Evolutionary conservation across 1,140 invertebrate species (phyloP), one percentile per base, ranked within the genome.

Genomic region (Drosophila parabipectinata): DNA sequence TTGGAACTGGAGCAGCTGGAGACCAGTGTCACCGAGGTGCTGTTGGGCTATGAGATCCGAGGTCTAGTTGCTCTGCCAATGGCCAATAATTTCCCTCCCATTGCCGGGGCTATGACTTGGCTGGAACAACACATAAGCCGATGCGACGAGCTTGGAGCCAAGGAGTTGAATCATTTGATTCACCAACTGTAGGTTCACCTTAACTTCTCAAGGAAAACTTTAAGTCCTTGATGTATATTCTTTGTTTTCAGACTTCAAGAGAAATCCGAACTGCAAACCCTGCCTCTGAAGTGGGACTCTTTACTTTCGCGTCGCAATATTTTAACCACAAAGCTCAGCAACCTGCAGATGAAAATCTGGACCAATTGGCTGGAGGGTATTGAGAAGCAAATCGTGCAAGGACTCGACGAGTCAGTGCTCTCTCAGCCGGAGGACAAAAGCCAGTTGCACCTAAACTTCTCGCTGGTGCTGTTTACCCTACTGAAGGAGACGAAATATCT

Each of bases 51-150:
- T 61, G 82, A 90, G 30, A 72, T 61, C 14, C 80, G 72, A 1
- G 90, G 87, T 12, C 37, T 90, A 7, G 15, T 62, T 0, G 87
- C 88, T 12, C 71, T 93, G 41, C 92, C 92, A 2, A 90, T 94
- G 8, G 93, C 95, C 75, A 92, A 93, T 32, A 94, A 95, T 84
- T 95, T 95, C 91, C 95, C 96, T 2, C 94, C 94, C 26, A 93
- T 96, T 12, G 94, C 96, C 34, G 95, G 95, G 5, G 93, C 93
- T 12, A 91, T 97, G 44, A 93, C 94, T 68, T 96, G 95, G 94
- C 90, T 96, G 8, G 93, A 94, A 62, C 95, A 95, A 90, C 92
- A 91, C 54, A 72, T 88, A 30, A 79, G 62, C 28, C 72, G 90
- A 37, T 88, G 82, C 44, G 72, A 91, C 56, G 61, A 76, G 0